Evolutionary conservation across 2,797 vertebrate genomes (phyloP), one percentile per base, ranked within the genome.

Genomic region (Sebastes melanostomus): DNA sequence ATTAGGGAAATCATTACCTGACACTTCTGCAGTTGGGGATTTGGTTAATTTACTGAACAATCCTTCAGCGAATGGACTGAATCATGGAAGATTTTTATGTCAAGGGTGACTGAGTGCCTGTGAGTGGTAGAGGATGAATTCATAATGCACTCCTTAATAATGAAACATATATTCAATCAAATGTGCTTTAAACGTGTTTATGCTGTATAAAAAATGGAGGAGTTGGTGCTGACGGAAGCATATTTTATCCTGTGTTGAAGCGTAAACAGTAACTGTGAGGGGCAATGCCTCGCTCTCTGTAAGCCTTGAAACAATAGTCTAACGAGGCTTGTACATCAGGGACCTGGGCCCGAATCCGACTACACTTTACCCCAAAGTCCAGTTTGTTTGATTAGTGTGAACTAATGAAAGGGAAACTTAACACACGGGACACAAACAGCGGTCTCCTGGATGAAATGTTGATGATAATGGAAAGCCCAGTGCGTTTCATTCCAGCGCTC

Each of bases 1-100:
- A 96, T 96, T 95, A 95, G 91, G 91, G 90, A 93, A 95, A 95
- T 95, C 94, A 95, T 95, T 95, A 95, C 93, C 92, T 95, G 93
- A 94, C 94, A 93, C 93, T 95, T 90, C 72, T 92, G 93, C 92
- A 81, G 83, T 84, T 82, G 74, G 91, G 93, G 92, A 93, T 94
- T 95, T 94, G 86, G 89, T 94, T 96, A 93, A 96, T 95, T 95
- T 95, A 94, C 92, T 94, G 89, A 91, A 85, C 88, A 93, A 90
- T 93, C 89, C 86, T 91, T 93, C 75, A 83, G 86, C 73, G 92
- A 95, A 88, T 89, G 80, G 83, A 92, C 86, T 87, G 83, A 83
- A 85, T 92, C 91, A 92, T 91, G 50, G 86, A 92, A 88, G 89
- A 92, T 86, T 91, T 92, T 75, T 74, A 78, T 87, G 89, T 92